Percentiles rank a stretch among this genome's conserved stretches.
phyloP scores from a whole-genome alignment of 2,797 vertebrate species.

The Rhinogobio ventralis region DNA sequence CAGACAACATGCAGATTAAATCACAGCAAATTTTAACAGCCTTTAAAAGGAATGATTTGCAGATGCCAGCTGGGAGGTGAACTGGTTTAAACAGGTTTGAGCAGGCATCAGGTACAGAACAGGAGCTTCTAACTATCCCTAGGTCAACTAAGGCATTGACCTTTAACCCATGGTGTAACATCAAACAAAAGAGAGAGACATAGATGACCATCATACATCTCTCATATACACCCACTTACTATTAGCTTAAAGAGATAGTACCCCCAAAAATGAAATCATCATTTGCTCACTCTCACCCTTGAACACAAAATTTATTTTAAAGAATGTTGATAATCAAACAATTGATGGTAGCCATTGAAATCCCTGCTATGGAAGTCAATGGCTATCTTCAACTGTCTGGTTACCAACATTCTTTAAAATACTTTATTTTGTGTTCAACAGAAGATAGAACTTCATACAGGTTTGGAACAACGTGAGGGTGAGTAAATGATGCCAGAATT shows the following conservation, averaged over 20 bases:
- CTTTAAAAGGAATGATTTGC: background rate
- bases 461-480: too few relatives aligned
- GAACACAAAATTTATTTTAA: too few relatives aligned
- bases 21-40: background rate
- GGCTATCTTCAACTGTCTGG: too few relatives aligned
- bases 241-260: background rate
- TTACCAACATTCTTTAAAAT: too few relatives aligned
- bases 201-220: conserved; percentile 31
- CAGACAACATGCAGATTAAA: background rate
- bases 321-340: too few relatives aligned
- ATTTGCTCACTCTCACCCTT: background rate
- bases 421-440: too few relatives aligned
- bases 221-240: background rate
- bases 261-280: background rate
- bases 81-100: conserved; percentile 22
- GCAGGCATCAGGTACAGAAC: conserved; percentile 1
- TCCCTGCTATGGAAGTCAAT: too few relatives aligned
- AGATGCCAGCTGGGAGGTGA: background rate
- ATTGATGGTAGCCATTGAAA: too few relatives aligned
- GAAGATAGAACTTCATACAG: too few relatives aligned
- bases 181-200: conserved; percentile 48
- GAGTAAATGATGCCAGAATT: too few relatives aligned
- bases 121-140: conserved; percentile 27
- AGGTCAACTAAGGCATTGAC: conserved; percentile 21
- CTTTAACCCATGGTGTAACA: conserved; percentile 33